phyloP scores from a whole-genome alignment of 1,140 invertebrate genomes.

The Drosophila miranda region DNA sequence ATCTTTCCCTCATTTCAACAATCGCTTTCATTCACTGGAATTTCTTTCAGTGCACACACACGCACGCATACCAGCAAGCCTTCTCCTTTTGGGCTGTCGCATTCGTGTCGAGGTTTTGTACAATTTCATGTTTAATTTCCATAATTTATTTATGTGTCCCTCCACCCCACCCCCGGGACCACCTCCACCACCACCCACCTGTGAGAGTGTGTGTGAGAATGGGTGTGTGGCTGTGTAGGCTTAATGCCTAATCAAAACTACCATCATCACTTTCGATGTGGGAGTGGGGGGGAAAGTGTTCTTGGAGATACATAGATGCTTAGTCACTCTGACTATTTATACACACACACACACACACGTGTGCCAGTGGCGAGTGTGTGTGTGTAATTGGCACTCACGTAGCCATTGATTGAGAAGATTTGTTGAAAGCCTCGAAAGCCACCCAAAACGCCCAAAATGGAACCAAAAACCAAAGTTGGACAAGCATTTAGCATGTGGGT shows the following conservation, averaged over 20 bases:
- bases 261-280: slow-evolving; percentile 8
- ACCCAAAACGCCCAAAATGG: slow-evolving; percentile 35
- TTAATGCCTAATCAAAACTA: slow-evolving; percentile 60
- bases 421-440: slow-evolving; percentile 48
- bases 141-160: slow-evolving; percentile 75
- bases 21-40: no score
- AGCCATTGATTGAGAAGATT: slow-evolving; percentile 70
- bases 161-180: neutral
- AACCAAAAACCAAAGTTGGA: slow-evolving; percentile 54
- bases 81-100: slow-evolving; percentile 43
- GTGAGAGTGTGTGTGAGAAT: neutral
- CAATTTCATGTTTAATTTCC: slow-evolving; percentile 79
- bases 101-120: slow-evolving; percentile 67
- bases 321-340: slow-evolving; percentile 28
- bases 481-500: slow-evolving; percentile 36
- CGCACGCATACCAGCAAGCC: neutral
- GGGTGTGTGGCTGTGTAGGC: neutral
- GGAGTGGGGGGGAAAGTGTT: neutral
- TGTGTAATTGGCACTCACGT: slow-evolving; percentile 66
- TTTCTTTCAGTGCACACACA: slow-evolving; percentile 23
- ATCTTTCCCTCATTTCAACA: no score
- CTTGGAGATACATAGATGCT: slow-evolving; percentile 21
- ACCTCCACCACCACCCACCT: neutral
- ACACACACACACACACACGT: neutral
- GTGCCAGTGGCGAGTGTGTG: neutral